A percentile compares a stretch with the other conserved stretches of the same genome.
Conservation (phyloP, 2,888 invertebrate genomes). For the Seira sanloemensis region DNA sequence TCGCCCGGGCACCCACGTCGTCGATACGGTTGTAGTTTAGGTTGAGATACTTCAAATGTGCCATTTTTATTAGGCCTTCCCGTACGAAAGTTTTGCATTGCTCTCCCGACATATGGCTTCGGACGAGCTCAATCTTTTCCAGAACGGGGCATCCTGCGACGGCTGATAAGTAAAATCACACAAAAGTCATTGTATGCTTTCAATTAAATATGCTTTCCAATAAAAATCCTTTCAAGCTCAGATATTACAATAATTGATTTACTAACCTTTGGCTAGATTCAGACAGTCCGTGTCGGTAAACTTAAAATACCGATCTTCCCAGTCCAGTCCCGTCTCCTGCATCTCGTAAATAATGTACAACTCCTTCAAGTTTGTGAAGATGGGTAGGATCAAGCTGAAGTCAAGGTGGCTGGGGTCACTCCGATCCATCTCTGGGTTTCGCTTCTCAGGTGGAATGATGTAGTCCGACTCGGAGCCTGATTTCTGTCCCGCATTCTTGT, state of each 20-base stretch:
- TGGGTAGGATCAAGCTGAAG: conserved; percentile 65
- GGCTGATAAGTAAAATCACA: conserved; percentile 50
- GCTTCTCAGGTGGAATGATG: conserved; percentile 16
- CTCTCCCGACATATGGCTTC: conserved; percentile 68
- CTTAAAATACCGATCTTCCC: conserved; percentile 67
- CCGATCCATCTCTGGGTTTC: conserved; percentile 46
- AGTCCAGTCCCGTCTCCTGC: conserved; percentile 69
- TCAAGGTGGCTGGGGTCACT: conserved; percentile 67
- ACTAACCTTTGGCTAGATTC: conserved; percentile 67
- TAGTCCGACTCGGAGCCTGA: conserved; percentile 25
- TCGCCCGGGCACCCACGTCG: conserved; percentile 68
- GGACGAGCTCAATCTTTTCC: conserved; percentile 68
- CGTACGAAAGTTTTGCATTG: conserved; percentile 70
- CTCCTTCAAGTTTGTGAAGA: conserved; percentile 64
- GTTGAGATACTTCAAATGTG: conserved; percentile 69
- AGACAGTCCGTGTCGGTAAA: conserved; percentile 71
- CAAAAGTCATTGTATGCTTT: neutral
- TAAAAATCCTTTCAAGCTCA: too few relatives aligned
- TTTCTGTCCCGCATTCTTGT: neutral
- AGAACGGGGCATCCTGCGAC: conserved; percentile 57
- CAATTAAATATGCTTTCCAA: too few relatives aligned
- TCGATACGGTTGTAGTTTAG: conserved; percentile 70
- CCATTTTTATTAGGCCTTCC: conserved; percentile 70
- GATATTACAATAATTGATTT: neutral
- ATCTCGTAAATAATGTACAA: conserved; percentile 70